These are phyloP conservation scores for Pyrochroa serraticornis DNA, from an alignment of 2,888 invertebrate species.

Conservation along the genomic window DNA sequence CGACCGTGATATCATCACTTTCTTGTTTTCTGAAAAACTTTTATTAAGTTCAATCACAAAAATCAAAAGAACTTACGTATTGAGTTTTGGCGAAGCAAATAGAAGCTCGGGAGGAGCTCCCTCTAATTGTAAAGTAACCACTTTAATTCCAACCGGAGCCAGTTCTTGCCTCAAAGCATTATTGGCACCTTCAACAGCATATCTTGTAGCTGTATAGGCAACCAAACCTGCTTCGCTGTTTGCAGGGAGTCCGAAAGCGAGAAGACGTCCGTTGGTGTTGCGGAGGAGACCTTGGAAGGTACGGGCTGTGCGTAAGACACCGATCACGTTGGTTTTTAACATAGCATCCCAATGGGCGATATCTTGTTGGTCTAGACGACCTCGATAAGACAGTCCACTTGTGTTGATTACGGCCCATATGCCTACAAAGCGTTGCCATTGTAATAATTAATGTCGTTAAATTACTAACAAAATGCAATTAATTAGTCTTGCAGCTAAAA, in stretches of 20 bases:
- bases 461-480: not conserved
- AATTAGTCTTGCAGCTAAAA: too few species aligned
- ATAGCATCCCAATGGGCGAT: slow-evolving; percentile 74
- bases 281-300: slow-evolving; percentile 77
- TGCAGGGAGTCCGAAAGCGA: slow-evolving; percentile 69
- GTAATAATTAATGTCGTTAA: not conserved
- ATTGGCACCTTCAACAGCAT: slow-evolving; percentile 82
- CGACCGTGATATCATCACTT: slow-evolving; percentile 48
- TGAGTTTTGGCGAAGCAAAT: slow-evolving; percentile 68
- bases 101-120: slow-evolving; percentile 69
- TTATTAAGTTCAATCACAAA: not conserved
- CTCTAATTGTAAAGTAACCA: slow-evolving; percentile 76
- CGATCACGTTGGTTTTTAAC: slow-evolving; percentile 73
- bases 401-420: slow-evolving; percentile 85
- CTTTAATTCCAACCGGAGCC: slow-evolving; percentile 72
- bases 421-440: slow-evolving; percentile 59
- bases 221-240: slow-evolving; percentile 61
- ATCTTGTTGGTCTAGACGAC: slow-evolving; percentile 72
- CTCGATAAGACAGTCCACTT: slow-evolving; percentile 76
- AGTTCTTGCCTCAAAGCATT: slow-evolving; percentile 73
- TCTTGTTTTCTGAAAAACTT: slow-evolving; percentile 44
- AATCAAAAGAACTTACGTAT: slow-evolving; percentile 50
- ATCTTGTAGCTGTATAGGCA: slow-evolving; percentile 62
- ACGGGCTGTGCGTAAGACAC: slow-evolving; percentile 73
- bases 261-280: slow-evolving; percentile 68